These are phyloP conservation scores for Tetramorium simillimum DNA, from an alignment of 1,140 invertebrate genomes.

Conservation along the genomic window DNA sequence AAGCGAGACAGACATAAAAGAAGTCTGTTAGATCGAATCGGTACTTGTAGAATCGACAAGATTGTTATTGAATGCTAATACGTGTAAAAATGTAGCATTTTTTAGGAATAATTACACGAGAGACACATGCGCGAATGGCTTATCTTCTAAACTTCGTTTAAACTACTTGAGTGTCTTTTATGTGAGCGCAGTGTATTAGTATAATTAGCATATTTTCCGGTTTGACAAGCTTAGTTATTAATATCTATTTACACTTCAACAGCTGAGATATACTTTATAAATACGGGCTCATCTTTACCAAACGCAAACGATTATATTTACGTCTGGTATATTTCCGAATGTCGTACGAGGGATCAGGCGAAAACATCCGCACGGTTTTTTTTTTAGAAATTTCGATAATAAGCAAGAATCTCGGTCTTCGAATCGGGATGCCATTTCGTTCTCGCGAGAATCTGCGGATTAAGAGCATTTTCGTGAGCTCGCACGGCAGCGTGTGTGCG, in stretches of 20 bases:
- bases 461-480: slow-evolving; percentile 20
- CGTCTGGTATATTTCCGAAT: slow-evolving; percentile 14
- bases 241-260: slow-evolving; percentile 6
- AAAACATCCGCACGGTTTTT: background rate
- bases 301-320: background rate
- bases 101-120: background rate
- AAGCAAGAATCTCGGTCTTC: slow-evolving; percentile 2
- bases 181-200: background rate
- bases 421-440: background rate
- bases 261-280: background rate
- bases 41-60: background rate
- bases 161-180: background rate
- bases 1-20: background rate
- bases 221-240: slow-evolving; percentile 23
- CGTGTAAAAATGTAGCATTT: background rate
- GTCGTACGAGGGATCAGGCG: background rate
- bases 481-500: background rate
- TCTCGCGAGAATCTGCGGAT: background rate
- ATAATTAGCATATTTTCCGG: slow-evolving; percentile 14
- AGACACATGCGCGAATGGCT: background rate
- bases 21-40: background rate
- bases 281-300: background rate
- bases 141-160: background rate
- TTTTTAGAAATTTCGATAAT: background rate
- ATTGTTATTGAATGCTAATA: background rate